phyloP scores from a whole-genome alignment of 1,140 invertebrate genomes.

The Anagrus nilaparvatae region DNA sequence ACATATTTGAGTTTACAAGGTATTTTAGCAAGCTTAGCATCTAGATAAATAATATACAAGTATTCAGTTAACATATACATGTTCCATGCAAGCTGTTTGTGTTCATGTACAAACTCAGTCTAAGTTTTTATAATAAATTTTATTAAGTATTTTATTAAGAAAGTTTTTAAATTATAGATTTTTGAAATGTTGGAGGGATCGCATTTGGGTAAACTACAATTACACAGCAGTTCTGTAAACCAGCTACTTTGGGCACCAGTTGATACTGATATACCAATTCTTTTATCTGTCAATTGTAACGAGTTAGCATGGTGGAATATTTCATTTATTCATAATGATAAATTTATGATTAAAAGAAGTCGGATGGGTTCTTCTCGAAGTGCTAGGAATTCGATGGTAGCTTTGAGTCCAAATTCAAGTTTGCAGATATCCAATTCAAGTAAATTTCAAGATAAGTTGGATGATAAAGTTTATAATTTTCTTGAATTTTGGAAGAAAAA shows the following conservation, averaged over 20 bases:
- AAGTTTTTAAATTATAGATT: no score
- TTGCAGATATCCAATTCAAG: constrained; percentile 5
- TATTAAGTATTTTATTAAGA: no score
- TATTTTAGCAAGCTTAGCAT: no score
- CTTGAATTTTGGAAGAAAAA: constrained; percentile 27
- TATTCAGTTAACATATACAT: no score
- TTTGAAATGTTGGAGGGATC: no score
- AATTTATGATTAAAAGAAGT: constrained; percentile 20
- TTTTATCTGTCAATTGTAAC: constrained; percentile 29
- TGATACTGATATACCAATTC: constrained; percentile 22
- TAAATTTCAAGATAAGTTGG: no score
- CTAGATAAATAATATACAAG: no score
- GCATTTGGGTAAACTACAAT: constrained; percentile 20
- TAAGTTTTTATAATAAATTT: no score
- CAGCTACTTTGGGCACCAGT: constrained; percentile 33
- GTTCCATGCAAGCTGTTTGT: no score
- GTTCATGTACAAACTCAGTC: no score
- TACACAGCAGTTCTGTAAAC: constrained; percentile 25
- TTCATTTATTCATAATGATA: constrained; percentile 15
- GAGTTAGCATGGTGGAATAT: constrained; percentile 37
- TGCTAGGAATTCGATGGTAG: constrained; percentile 20
- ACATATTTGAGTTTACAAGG: no score
- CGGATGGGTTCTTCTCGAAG: constrained; percentile 28
- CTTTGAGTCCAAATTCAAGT: constrained; percentile 22
- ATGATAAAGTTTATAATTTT: no score